Conservation (phyloP, 1,140 invertebrate species). For the Apolygus lucorum region DNA sequence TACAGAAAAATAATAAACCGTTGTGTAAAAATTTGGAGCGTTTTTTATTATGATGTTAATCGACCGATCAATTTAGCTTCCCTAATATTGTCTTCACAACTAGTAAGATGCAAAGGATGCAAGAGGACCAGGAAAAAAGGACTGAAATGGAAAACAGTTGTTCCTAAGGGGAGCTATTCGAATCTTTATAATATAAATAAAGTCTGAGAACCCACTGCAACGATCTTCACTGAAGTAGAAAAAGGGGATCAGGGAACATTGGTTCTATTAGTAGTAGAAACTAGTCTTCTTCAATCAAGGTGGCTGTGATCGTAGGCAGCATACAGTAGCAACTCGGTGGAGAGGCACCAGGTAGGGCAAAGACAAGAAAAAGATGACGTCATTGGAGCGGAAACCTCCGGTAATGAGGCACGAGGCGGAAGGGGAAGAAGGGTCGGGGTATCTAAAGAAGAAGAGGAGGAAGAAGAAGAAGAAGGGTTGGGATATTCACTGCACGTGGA, state of each 20-base stretch:
- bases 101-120: too few species aligned
- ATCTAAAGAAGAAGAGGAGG: not conserved
- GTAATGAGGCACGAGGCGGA: not conserved
- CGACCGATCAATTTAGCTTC: too few species aligned
- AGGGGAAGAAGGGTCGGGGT: not conserved
- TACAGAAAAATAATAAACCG: too few species aligned
- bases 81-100: too few species aligned
- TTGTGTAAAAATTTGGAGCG: too few species aligned
- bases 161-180: too few species aligned
- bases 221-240: not conserved
- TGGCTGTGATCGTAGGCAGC: not conserved
- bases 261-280: constrained; percentile 1
- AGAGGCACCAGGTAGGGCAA: not conserved
- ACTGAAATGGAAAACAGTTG: too few species aligned
- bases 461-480: not conserved
- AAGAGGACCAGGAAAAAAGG: too few species aligned
- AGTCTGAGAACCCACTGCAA: too few species aligned
- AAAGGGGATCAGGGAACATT: not conserved
- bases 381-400: not conserved
- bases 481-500: not conserved
- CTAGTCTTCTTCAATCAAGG: not conserved
- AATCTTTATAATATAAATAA: too few species aligned
- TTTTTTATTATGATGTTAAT: too few species aligned
- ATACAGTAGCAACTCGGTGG: not conserved
- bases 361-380: not conserved